phyloP scores from a whole-genome alignment of 1,140 invertebrate species.

The Lepidotrigona ventralis region DNA sequence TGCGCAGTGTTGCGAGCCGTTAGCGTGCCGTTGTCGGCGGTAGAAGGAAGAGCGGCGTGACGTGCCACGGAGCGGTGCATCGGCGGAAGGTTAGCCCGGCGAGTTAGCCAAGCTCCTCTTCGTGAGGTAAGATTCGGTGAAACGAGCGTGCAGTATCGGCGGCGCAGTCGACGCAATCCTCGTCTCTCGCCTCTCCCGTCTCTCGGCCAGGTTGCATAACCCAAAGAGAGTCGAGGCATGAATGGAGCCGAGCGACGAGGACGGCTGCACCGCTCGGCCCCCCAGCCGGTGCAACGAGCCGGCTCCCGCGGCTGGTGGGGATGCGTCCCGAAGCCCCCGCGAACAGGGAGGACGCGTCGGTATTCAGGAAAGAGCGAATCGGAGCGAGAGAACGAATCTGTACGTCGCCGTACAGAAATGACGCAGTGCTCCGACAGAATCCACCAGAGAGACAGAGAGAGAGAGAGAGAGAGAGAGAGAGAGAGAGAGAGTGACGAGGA shows the following conservation, averaged over 20 bases:
- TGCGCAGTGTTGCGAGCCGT: background rate
- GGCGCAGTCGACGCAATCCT: slow-evolving; percentile 30
- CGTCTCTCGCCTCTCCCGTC: slow-evolving; percentile 42
- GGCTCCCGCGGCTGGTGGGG: slow-evolving; percentile 44
- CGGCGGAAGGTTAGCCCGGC: slow-evolving; percentile 25
- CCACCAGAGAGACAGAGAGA: slow-evolving; percentile 22
- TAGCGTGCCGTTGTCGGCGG: background rate
- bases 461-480: background rate
- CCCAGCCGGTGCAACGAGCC: slow-evolving; percentile 58
- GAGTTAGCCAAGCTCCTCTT: slow-evolving; percentile 33
- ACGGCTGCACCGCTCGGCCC: slow-evolving; percentile 50
- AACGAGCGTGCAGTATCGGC: slow-evolving; percentile 52
- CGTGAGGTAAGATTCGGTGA: slow-evolving; percentile 45
- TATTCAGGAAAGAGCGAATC: slow-evolving; percentile 20
- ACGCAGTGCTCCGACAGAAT: slow-evolving; percentile 51
- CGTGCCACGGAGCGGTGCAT: background rate
- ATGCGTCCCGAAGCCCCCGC: slow-evolving; percentile 7
- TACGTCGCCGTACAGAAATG: slow-evolving; percentile 50
- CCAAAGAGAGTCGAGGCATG: slow-evolving; percentile 62
- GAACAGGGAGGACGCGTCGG: slow-evolving; percentile 49
- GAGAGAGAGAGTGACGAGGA: slow-evolving; percentile 16
- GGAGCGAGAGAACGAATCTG: slow-evolving; percentile 28
- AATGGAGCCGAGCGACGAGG: slow-evolving; percentile 67
- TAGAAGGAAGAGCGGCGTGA: background rate
- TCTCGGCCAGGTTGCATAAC: slow-evolving; percentile 63